These are phyloP conservation scores for Asarcornis scutulata DNA, from an alignment of 2,113 vertebrate genomes.

Conservation along the genomic window DNA sequence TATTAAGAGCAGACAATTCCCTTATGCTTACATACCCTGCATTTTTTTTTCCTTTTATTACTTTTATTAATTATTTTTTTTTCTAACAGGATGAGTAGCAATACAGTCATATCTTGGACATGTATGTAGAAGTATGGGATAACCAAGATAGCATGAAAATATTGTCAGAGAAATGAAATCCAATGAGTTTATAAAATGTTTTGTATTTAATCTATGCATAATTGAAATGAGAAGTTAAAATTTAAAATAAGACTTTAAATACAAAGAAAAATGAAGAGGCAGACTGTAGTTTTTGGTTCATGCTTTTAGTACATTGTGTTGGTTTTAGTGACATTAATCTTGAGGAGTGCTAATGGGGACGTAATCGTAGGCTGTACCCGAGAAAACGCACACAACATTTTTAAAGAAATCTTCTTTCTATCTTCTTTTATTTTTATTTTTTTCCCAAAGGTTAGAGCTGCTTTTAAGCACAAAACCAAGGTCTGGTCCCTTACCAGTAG, in stretches of 20 bases:
- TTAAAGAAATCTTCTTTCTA: not conserved
- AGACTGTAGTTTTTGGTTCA: not conserved
- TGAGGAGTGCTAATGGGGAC: not conserved
- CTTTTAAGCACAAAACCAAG: constrained; percentile 98
- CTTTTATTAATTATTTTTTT: not conserved
- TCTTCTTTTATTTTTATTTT: not conserved
- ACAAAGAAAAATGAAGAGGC: not conserved
- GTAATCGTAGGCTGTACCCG: not conserved
- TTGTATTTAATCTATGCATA: not conserved
- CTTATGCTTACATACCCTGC: not conserved
- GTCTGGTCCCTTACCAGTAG: constrained; percentile 97
- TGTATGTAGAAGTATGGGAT: not conserved
- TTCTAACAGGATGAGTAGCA: not conserved
- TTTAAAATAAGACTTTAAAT: not conserved
- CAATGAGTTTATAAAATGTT: not conserved
- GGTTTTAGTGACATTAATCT: not conserved
- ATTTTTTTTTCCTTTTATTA: no score
- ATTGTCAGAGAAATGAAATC: not conserved
- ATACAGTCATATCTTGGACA: not conserved
- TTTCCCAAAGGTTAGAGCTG: constrained; percentile 88
- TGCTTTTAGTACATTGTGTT: not conserved
- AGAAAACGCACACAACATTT: not conserved
- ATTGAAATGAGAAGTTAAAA: not conserved
- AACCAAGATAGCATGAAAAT: not conserved
- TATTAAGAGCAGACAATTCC: not conserved